These are phyloP conservation scores for Hydrozoanthus tunicans DNA, from an alignment of 64 coral and sea anemone species.

Conservation along the genomic window DNA sequence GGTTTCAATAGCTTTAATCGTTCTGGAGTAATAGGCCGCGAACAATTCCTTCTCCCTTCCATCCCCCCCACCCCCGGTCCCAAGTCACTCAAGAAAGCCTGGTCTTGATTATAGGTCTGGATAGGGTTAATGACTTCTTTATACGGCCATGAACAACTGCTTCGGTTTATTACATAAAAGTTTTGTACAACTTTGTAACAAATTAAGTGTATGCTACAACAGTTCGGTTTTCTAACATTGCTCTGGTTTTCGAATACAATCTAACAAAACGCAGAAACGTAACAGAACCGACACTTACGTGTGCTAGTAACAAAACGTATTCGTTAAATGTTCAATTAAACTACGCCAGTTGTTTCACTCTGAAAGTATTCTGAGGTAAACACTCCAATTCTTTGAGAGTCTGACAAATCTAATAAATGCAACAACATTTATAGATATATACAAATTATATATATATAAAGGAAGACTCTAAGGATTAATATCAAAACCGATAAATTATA, in stretches of 20 bases:
- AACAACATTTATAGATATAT: not conserved
- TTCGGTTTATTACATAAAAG: constrained; percentile 6
- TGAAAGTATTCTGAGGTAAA: constrained; percentile 27
- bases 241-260: constrained; percentile 27
- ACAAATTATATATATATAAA: no score
- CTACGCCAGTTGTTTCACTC: constrained; percentile 28
- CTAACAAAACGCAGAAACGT: constrained; percentile 39
- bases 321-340: constrained; percentile 34
- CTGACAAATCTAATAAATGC: not conserved
- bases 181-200: constrained; percentile 19
- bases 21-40: not conserved
- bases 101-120: not conserved
- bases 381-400: not conserved
- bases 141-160: constrained; percentile 10
- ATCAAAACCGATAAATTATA: not conserved
- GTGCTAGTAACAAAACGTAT: constrained; percentile 38
- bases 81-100: not conserved
- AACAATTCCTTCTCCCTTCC: not conserved
- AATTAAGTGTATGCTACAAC: constrained; percentile 19
- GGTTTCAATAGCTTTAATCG: no score
- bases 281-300: constrained; percentile 40
- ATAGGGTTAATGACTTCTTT: constrained; percentile 16
- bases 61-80: not conserved
- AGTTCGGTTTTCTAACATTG: constrained; percentile 22
- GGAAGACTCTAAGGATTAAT: no score